phyloP scores from a whole-genome alignment of 2,888 invertebrate genomes.

The Labia minor region DNA sequence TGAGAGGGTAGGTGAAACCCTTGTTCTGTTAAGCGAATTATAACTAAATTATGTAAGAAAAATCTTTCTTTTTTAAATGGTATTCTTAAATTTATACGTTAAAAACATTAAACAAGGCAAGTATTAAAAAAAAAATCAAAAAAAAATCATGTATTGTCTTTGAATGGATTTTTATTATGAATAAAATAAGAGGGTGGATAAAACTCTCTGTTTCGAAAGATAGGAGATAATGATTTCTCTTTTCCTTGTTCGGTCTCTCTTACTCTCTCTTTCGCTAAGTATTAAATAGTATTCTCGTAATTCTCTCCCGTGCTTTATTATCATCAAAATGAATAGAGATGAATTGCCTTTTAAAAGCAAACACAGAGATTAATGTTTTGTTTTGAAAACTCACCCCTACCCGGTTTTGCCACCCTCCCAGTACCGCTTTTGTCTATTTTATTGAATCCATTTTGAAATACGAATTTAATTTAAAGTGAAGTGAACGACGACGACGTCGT shows the following conservation, averaged over 20 bases:
- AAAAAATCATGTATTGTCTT: too few species aligned
- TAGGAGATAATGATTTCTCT: neutral
- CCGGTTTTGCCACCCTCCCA: neutral
- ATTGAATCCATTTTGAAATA: conserved; percentile 13
- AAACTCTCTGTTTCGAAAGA: neutral
- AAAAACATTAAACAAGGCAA: too few species aligned
- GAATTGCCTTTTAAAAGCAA: conserved; percentile 13
- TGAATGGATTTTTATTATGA: too few species aligned
- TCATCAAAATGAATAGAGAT: neutral
- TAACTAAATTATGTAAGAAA: too few species aligned
- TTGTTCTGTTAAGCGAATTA: too few species aligned
- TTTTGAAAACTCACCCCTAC: neutral
- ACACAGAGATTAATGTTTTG: conserved; percentile 13
- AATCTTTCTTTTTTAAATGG: too few species aligned
- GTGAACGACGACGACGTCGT: neutral
- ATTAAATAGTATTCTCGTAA: conserved; percentile 3
- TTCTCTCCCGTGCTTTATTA: conserved; percentile 7
- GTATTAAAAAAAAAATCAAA: too few species aligned
- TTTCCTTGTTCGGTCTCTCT: too few species aligned
- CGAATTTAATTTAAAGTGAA: conserved; percentile 13
- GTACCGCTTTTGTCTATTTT: neutral
- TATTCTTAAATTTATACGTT: too few species aligned
- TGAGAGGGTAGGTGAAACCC: too few species aligned
- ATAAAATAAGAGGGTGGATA: too few species aligned
- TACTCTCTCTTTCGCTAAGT: neutral